phyloP scores from a whole-genome alignment of 2,797 vertebrate genomes.

The Serranus cabrilla region DNA sequence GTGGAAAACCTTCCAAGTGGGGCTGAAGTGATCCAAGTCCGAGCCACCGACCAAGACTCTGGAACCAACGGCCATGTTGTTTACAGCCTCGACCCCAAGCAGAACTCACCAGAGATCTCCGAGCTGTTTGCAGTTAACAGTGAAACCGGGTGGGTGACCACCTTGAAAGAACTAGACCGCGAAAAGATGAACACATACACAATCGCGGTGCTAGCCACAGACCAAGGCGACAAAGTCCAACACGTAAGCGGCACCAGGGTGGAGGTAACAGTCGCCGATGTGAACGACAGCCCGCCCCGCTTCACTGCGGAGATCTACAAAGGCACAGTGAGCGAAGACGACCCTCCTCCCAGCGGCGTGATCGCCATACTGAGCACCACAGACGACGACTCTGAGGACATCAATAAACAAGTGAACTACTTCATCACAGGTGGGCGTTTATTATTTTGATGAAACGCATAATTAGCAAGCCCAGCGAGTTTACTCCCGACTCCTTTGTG shows the following conservation, averaged over 20 bases:
- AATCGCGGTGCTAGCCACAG: conserved; percentile 89
- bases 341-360: conserved; percentile 93
- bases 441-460: conserved; percentile 29
- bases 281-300: conserved; percentile 95
- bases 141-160: conserved; percentile 96
- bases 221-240: conserved; percentile 92
- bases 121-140: conserved; percentile 92
- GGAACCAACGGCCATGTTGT: conserved; percentile 92
- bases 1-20: conserved; percentile 95
- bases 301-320: conserved; percentile 99
- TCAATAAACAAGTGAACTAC: conserved; percentile 94
- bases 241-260: conserved; percentile 88
- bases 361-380: conserved; percentile 97
- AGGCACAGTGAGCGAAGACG: conserved; percentile 98
- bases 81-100: conserved; percentile 91
- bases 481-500: conserved; percentile 49
- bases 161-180: conserved; percentile 93
- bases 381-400: conserved; percentile 93
- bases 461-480: conserved; percentile 46
- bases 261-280: conserved; percentile 93
- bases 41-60: conserved; percentile 93
- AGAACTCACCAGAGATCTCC: conserved; percentile 84
- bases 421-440: conserved; percentile 93
- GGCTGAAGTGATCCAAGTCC: conserved; percentile 92
- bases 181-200: conserved; percentile 88